A percentile compares a stretch with the other conserved stretches of the same genome.
Evolutionary conservation across 2,888 invertebrate genomes (phyloP).

Genomic region (Acronicta psi): DNA sequence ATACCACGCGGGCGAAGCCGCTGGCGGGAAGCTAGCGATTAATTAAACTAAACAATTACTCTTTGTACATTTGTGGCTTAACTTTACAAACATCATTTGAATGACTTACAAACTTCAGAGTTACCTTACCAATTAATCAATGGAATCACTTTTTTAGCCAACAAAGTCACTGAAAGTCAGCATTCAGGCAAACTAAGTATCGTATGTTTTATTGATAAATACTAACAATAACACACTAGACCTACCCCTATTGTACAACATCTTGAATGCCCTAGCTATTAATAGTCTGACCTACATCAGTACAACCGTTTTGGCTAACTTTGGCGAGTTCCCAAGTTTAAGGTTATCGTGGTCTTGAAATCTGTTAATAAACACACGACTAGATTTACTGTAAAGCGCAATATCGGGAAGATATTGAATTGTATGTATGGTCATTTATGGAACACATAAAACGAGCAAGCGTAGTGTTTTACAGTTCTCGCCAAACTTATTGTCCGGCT

Average conservation of each 20-base stretch:
- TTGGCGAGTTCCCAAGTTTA: constrained; percentile 24
- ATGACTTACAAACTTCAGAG: constrained; percentile 4
- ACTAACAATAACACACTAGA: background rate
- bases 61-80: background rate
- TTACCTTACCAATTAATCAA: no score
- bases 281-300: constrained; percentile 17
- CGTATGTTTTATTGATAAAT: background rate
- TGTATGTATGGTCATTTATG: no score
- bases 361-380: constrained; percentile 4
- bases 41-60: background rate
- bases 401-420: no score
- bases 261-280: constrained; percentile 16
- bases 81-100: background rate
- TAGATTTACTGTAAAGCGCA: no score
- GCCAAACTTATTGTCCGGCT: no score
- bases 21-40: no score
- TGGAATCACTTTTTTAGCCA: no score
- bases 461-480: no score
- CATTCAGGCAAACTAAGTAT: background rate
- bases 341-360: constrained; percentile 12
- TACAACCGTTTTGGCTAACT: constrained; percentile 2
- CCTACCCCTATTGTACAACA: background rate
- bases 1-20: no score
- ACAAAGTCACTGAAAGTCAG: no score
- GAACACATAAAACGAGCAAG: no score